Conservation (phyloP, 2,888 invertebrate species). For the Drosophila subsilvestris region DNA sequence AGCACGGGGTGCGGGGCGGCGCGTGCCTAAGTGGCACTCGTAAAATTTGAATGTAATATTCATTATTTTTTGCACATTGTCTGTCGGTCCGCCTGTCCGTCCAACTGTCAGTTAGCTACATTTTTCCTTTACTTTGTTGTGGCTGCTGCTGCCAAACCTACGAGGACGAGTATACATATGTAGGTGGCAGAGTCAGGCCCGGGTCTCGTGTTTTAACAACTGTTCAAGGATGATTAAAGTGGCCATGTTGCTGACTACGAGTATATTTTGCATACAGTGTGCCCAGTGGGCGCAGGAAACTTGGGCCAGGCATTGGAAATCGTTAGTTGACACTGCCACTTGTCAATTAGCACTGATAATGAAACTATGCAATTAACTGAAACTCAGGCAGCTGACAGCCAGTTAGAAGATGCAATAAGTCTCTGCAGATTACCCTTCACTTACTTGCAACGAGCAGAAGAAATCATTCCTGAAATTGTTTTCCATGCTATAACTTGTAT, state of each 20-base stretch:
- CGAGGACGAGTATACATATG: background rate
- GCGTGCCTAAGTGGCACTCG: conserved; percentile 77
- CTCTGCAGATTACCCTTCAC: no score
- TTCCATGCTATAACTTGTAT: no score
- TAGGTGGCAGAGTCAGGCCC: background rate
- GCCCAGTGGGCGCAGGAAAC: conserved; percentile 25
- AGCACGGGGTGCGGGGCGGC: conserved; percentile 20
- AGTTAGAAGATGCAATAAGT: no score
- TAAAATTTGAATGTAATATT: conserved; percentile 80
- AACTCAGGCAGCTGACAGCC: no score
- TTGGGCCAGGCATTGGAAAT: conserved; percentile 3
- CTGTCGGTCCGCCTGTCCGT: conserved; percentile 27
- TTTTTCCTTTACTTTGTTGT: conserved; percentile 41
- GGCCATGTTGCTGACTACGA: conserved; percentile 12
- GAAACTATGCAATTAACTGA: no score
- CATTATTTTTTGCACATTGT: conserved; percentile 79
- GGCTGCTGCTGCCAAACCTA: conserved; percentile 23
- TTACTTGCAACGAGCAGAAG: no score
- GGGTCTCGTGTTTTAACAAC: background rate
- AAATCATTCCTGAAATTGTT: no score
- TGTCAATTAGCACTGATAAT: background rate
- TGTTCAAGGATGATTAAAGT: conserved; percentile 40
- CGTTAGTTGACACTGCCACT: background rate
- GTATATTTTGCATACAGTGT: conserved; percentile 28
- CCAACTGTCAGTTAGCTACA: conserved; percentile 44